Percentiles rank a stretch among this genome's conserved stretches.
Evolutionary conservation across 2,797 vertebrate genomes (phyloP).

Genomic region (Crypturellus tataupa): DNA sequence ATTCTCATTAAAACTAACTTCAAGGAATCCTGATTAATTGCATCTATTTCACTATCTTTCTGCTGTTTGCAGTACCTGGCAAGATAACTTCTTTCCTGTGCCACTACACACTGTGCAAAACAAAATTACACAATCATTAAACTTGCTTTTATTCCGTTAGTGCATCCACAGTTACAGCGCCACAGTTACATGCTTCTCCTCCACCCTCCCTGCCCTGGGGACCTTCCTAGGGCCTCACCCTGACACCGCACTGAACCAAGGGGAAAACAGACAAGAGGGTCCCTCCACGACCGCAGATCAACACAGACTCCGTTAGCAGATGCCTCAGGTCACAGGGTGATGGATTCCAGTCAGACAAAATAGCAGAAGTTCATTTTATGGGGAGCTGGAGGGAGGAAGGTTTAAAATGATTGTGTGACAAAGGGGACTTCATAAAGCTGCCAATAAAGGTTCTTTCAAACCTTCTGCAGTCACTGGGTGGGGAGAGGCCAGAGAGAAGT

Average conservation of each 20-base stretch:
- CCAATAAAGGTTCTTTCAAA: not conserved
- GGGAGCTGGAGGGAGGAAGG: fast-evolving
- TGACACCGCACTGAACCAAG: not conserved
- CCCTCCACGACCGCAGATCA: not conserved
- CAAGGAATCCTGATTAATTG: not conserved
- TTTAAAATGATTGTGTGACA: not conserved
- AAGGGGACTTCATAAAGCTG: not conserved
- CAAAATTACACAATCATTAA: not conserved
- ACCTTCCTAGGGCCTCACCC: fast-evolving
- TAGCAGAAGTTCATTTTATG: not conserved
- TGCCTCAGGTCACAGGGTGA: not conserved
- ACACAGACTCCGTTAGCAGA: not conserved
- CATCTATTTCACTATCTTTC: not conserved
- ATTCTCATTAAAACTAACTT: not conserved
- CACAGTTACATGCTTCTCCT: not conserved
- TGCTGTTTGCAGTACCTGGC: not conserved
- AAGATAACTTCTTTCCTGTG: not conserved
- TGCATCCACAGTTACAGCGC: not conserved
- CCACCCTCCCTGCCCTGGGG: not conserved
- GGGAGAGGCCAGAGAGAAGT: not conserved
- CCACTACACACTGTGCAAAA: not conserved
- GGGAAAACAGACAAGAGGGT: not conserved
- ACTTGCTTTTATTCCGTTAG: not conserved
- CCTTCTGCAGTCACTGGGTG: not conserved
- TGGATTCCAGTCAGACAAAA: not conserved